Evolutionary conservation across 2,113 vertebrate genomes (phyloP).

Genomic region (Sciurus niger): DNA sequence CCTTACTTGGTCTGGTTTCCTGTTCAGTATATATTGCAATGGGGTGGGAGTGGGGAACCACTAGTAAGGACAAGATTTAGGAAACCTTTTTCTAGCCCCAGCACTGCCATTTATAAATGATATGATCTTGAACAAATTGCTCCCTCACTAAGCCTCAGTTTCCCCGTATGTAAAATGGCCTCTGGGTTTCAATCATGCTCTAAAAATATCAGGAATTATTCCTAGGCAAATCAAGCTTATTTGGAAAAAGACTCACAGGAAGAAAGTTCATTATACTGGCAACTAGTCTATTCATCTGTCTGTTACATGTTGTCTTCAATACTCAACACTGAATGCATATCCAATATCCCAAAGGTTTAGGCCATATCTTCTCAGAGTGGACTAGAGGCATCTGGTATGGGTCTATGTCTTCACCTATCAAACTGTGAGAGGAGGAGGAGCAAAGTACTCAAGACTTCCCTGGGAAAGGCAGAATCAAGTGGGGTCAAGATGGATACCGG

Average conservation of each 20-base stretch:
- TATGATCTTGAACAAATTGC: slow-evolving; percentile 39
- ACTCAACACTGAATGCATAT: slow-evolving; percentile 16
- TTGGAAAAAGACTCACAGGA: slow-evolving; percentile 9
- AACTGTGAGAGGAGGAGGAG: slow-evolving; percentile 5
- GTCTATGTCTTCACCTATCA: neutral
- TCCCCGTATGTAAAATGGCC: slow-evolving; percentile 45
- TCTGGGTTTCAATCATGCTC: slow-evolving; percentile 12
- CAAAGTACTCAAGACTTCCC: neutral
- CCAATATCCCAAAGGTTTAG: slow-evolving; percentile 33
- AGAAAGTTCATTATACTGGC: slow-evolving; percentile 41
- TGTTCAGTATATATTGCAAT: neutral
- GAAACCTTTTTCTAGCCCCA: slow-evolving; percentile 1
- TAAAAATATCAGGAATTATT: slow-evolving; percentile 58
- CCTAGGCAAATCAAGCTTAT: slow-evolving; percentile 12
- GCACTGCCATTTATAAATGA: neutral
- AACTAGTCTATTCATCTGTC: slow-evolving; percentile 10
- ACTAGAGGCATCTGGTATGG: neutral
- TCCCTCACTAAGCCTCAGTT: slow-evolving; percentile 67
- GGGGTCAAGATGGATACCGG: neutral
- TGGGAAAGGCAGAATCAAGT: slow-evolving; percentile 26
- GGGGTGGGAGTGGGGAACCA: neutral
- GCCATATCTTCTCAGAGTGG: neutral
- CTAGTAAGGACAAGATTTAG: neutral
- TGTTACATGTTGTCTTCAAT: slow-evolving; percentile 51
- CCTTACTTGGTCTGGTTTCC: slow-evolving; percentile 32